Evolutionary conservation across 2,113 vertebrate species (phyloP), one percentile per base, ranked within the genome.

Genomic region (Ceyx cyanopectus): DNA sequence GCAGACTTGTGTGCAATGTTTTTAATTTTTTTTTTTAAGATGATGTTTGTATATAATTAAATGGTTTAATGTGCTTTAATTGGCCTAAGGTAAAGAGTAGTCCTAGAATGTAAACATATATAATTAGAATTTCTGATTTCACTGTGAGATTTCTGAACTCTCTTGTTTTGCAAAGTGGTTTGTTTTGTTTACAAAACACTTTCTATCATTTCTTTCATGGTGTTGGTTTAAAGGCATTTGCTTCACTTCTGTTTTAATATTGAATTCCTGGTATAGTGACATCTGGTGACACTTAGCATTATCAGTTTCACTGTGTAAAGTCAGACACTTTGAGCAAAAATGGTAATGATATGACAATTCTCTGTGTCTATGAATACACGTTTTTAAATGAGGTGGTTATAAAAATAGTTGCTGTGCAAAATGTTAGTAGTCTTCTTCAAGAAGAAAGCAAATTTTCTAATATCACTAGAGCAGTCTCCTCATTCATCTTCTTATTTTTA

Each of bases 331-430:
- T 96, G 95, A 95, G 95, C 93, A 95, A 97, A 94, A 82, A 93
- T 67, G 88, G 81, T 88, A 60, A 81, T 87, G 94, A 93, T 92
- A 94, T 79, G 91, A 95, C 88, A 95, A 84, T 96, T 93, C 88
- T 89, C 89, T 94, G 81, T 97, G 95, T 97, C 96, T 79, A 90
- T 90, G 92, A 95, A 83, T 94, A 87, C 91, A 93, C 88, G 94
- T 93, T 97, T 97, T 97, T 94, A 94, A 93, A 97, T 97, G 96
- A 98, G 97, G 97, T 98, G 97, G 96, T 97, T 97, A 97, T 94
- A 96, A 96, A 98, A 97, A 96, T 98, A 98, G 98, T 98, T 98
- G 98, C 98, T 98, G 98, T 98, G 98, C 98, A 98, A 98, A 97
- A 97, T 97, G 95, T 97, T 97, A 98, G 98, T 98, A 98, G 97